Base-by-base conservation (phyloP, 2,888 invertebrate species). In the Acleris holmiana region DNA sequence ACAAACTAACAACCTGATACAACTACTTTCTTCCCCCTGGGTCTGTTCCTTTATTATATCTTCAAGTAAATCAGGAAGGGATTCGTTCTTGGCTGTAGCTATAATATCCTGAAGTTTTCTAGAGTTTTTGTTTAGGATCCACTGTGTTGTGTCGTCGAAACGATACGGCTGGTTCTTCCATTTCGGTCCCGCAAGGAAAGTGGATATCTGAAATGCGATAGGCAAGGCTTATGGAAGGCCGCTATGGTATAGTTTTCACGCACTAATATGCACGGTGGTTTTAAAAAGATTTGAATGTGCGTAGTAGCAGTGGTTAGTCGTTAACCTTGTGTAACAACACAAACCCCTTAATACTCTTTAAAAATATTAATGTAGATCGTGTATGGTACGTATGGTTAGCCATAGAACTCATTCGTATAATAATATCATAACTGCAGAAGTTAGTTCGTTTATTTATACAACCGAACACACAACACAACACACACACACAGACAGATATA, bases 1-100 rank as follows among this genome's bases (percentile, higher is more conserved):
- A 80, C 97, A 97, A 67, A 97, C 87, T 40, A 97, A 84, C 35
- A 96, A 86, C 75, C 95, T 94, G 2, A 96, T 90, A 73, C 97
- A 97, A 57, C 94, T 94, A 0, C 94, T 95, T 71, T 96, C 95
- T 66, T 94, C 91, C 8, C 93, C 85, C 0, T 90, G 81, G 21
- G 93, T 93, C 73, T 93, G 82, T 71, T 93, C 87, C 75, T 92
- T 88, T 55, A 96, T 89, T 68, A 94, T 84, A 10, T 94, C 89
- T 56, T 95, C 94, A 40, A 97, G 83, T 23, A 93, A 86, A 25
- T 94, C 93, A 0, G 96, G 93, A 49, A 97, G 83, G 35, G 94
- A 90, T 55, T 93, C 88, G 78, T 96, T 94, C 73, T 93, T 94
- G 0, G 95, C 94, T 54, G 94, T 90, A 0, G 84, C 72, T 6